Evolutionary conservation across 1,140 invertebrate species (phyloP), one percentile per base, ranked within the genome.

Genomic region (Achroia grisella): DNA sequence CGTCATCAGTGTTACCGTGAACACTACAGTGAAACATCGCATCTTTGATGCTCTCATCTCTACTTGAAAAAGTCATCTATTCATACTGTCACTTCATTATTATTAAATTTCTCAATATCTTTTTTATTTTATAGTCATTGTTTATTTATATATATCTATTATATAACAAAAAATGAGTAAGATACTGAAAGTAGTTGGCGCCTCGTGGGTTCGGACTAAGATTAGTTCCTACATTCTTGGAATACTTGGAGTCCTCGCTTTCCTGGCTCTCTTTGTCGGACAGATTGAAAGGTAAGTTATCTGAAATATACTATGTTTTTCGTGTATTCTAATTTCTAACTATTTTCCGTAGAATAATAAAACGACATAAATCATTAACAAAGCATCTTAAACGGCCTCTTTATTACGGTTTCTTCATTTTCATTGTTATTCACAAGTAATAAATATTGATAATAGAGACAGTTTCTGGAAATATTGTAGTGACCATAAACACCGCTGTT

Each of bases 131-230:
- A 79, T 87, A 87, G 75, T 67, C 60, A 58, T 52, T 42, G 49
- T 63, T 47, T 68, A 23, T 48, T 23, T 52, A 55, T 55, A 14
- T 53, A 45, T 41, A 52, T 47, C 56, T 59, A 10, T 52, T 44
- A 40, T 52, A 49, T 39, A 52, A 52, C 32, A 15, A 65, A 62
- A 23, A 50, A 85, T 86, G 77, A 76, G 56, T 41, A 84, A 79
- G 71, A 92, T 93, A 88, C 81, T 93, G 71, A 93, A 93, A 88
- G 92, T 93, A 43, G 91, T 93, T 39, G 92, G 92, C 59, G 92
- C 92, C 69, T 93, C 91, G 44, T 93, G 91, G 92, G 87, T 91
- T 49, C 91, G 93, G 73, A 93, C 91, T 17, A 90, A 91, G 69
- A 89, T 93, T 58, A 91, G 90, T 54, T 90, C 91, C 10, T 92